A percentile compares a stretch with the other conserved stretches of the same genome.
Conservation (phyloP, 1,140 invertebrate genomes). For the Pararge aegeria region DNA sequence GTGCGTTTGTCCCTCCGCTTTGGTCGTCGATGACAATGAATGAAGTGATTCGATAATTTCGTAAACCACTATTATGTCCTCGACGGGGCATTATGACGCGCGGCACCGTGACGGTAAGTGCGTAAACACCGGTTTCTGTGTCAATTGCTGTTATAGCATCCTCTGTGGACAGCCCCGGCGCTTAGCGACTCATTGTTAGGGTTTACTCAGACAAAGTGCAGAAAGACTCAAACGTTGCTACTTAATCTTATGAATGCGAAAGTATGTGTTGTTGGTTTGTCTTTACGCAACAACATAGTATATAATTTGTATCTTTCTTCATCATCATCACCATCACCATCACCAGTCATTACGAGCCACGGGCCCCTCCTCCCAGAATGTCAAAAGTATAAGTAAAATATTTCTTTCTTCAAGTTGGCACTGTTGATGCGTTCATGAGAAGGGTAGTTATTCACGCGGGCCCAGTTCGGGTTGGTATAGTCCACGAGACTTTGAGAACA, state of each 20-base stretch:
- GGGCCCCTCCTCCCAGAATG: too few species aligned
- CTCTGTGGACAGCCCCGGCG: constrained; percentile 26
- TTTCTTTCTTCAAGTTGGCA: too few species aligned
- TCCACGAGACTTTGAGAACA: too few species aligned
- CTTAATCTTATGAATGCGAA: neutral
- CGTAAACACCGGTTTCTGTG: constrained; percentile 32
- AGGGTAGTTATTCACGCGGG: too few species aligned
- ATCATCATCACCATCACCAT: too few species aligned
- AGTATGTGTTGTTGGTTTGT: too few species aligned
- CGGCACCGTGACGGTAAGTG: constrained; percentile 28
- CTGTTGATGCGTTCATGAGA: too few species aligned
- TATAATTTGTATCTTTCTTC: too few species aligned
- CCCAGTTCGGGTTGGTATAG: too few species aligned
- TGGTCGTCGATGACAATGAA: constrained; percentile 22
- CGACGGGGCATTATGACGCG: constrained; percentile 10
- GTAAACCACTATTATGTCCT: constrained; percentile 22
- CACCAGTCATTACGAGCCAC: too few species aligned
- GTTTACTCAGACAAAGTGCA: neutral
- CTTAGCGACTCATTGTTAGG: constrained; percentile 10
- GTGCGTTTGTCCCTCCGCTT: constrained; percentile 1
- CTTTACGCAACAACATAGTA: too few species aligned
- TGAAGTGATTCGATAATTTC: constrained; percentile 31
- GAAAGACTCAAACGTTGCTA: neutral
- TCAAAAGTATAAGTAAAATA: too few species aligned
- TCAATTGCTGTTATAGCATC: constrained; percentile 30